Evolutionary conservation across 2,113 vertebrate species (phyloP).

Genomic region (Nansenia antarctica): DNA sequence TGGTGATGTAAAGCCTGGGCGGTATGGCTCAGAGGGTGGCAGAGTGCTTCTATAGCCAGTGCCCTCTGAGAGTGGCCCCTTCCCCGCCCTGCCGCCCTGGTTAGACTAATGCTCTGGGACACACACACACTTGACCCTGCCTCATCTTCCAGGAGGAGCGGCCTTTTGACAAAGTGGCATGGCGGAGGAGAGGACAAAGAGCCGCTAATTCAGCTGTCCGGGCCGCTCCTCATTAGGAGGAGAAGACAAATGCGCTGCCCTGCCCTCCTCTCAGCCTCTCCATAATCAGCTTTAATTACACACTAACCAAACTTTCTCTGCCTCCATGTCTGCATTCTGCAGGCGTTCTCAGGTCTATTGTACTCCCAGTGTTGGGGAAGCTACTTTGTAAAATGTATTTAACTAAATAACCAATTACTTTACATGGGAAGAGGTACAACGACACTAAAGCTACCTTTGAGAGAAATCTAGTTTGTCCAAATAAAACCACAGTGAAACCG

Average conservation of each 20-base stretch:
- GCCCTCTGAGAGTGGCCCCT: conserved; percentile 36
- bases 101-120: conserved; percentile 49
- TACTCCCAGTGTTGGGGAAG: background rate
- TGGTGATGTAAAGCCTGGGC: conserved; percentile 57
- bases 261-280: conserved; percentile 40
- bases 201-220: conserved; percentile 51
- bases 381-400: background rate
- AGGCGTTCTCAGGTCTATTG: too few species aligned
- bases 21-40: conserved; percentile 38
- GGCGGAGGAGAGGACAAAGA: conserved; percentile 34
- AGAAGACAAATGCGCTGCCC: conserved; percentile 49
- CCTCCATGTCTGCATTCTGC: conserved; percentile 1
- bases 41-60: conserved; percentile 45
- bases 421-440: too few species aligned
- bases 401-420: too few species aligned
- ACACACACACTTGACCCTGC: conserved; percentile 53
- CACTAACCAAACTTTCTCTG: conserved; percentile 35
- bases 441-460: too few species aligned
- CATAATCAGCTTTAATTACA: conserved; percentile 66
- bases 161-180: conserved; percentile 62
- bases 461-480: too few species aligned
- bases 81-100: background rate
- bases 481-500: too few species aligned
- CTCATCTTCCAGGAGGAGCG: conserved; percentile 53
- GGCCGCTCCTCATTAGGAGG: conserved; percentile 52